A percentile compares a stretch with the other conserved stretches of the same genome.
phyloP scores from a whole-genome alignment of 2,888 invertebrate genomes.

The Drosophila kanekoi region DNA sequence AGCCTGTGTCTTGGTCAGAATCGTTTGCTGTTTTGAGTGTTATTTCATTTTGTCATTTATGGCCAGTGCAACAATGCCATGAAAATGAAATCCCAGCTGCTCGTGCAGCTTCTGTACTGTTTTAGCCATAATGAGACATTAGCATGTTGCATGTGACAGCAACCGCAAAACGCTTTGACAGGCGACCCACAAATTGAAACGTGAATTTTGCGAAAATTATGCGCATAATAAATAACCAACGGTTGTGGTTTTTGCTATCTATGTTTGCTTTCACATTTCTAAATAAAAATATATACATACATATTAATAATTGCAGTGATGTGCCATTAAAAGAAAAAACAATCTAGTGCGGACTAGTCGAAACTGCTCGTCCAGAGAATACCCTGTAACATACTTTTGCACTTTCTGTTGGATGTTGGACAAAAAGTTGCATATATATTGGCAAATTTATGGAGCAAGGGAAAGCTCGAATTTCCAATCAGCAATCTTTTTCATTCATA shows the following conservation, averaged over 20 bases:
- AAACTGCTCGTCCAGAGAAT: neutral
- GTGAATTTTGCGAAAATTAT: conserved; percentile 50
- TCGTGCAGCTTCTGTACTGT: neutral
- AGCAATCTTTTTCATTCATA: too few species aligned
- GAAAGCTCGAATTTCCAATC: too few species aligned
- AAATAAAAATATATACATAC: conserved; percentile 35
- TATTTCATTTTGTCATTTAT: conserved; percentile 36
- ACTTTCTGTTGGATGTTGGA: too few species aligned
- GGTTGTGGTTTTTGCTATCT: conserved; percentile 34
- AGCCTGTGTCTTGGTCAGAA: neutral
- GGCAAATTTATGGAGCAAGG: too few species aligned
- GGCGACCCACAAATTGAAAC: conserved; percentile 45
- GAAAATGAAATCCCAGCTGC: neutral
- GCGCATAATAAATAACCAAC: conserved; percentile 57
- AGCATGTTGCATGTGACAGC: conserved; percentile 55
- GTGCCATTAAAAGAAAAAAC: conserved; percentile 19
- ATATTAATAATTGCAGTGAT: conserved; percentile 22
- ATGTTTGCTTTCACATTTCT: conserved; percentile 37
- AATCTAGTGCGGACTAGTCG: neutral
- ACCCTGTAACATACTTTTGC: too few species aligned
- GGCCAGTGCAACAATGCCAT: neutral
- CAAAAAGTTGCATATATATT: too few species aligned
- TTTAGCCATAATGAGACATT: conserved; percentile 40
- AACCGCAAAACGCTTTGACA: conserved; percentile 57
- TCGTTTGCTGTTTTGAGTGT: conserved; percentile 8